Evolutionary conservation across 2,797 vertebrate species (phyloP).

Genomic region (Fistularia commersonii): DNA sequence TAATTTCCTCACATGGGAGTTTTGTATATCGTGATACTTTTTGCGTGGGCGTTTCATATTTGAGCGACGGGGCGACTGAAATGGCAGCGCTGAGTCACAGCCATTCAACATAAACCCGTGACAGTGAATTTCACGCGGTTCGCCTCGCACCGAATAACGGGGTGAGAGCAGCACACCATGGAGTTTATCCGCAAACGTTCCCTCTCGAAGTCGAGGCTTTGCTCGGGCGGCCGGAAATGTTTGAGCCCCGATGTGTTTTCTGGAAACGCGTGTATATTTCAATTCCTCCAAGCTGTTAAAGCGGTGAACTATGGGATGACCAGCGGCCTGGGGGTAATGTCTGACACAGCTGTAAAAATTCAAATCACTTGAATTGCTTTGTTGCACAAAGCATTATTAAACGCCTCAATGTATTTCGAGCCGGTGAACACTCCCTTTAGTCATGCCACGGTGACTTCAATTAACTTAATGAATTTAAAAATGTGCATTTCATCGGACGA

Average conservation of each 20-base stretch:
- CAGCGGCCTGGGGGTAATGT: conserved; percentile 2
- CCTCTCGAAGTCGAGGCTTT: too few species aligned
- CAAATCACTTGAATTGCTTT: conserved; percentile 3
- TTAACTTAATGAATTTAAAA: conserved; percentile 5
- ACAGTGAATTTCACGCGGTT: conserved; percentile 6
- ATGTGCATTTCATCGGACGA: conserved; percentile 5
- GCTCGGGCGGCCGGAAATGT: too few species aligned
- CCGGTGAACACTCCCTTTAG: neutral
- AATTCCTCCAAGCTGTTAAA: neutral
- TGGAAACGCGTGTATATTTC: too few species aligned
- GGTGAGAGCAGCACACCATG: too few species aligned
- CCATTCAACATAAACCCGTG: conserved; percentile 23
- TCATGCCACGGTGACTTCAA: neutral
- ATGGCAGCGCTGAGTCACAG: conserved; percentile 40
- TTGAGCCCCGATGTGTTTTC: too few species aligned
- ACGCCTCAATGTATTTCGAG: neutral
- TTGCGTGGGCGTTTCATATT: conserved; percentile 45
- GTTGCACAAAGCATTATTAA: neutral
- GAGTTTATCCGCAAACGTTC: too few species aligned
- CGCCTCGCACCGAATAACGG: conserved; percentile 6
- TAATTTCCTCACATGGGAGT: neutral
- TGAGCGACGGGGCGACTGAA: conserved; percentile 9
- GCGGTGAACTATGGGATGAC: neutral
- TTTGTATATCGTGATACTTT: conserved; percentile 15
- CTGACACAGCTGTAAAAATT: conserved; percentile 1